A percentile compares a stretch with the other conserved stretches of the same genome.
phyloP scores from a whole-genome alignment of 2,888 invertebrate species.

The Epinotia brunnichana region DNA sequence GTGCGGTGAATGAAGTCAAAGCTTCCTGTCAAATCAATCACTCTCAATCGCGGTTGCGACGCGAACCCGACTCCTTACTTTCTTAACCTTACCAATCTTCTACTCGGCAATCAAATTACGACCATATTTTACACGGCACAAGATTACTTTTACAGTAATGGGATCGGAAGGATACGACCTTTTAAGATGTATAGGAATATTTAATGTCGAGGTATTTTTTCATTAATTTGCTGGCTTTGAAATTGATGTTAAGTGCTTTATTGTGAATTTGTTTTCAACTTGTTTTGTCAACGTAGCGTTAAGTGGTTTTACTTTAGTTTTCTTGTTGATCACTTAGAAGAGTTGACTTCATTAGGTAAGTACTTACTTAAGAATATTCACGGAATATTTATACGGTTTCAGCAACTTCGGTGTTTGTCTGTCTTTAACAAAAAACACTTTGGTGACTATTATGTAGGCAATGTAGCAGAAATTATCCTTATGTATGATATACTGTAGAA shows the following conservation, averaged over 20 bases:
- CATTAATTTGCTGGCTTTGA: constrained; percentile 29
- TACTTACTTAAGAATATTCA: no score
- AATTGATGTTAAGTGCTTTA: constrained; percentile 14
- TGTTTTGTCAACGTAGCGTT: neutral
- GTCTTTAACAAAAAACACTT: no score
- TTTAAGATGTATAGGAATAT: neutral
- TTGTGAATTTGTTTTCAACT: constrained; percentile 27
- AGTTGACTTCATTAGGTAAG: no score
- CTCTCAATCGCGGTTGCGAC: constrained; percentile 24
- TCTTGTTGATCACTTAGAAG: neutral
- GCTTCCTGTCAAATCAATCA: constrained; percentile 41
- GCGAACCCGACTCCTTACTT: constrained; percentile 2
- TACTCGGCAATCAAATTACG: neutral
- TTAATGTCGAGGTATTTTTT: constrained; percentile 22
- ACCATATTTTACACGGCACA: constrained; percentile 2
- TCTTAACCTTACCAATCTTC: constrained; percentile 1
- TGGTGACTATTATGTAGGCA: no score
- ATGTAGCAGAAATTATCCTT: no score
- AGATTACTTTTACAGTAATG: neutral
- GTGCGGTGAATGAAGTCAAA: constrained; percentile 33
- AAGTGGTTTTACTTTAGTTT: constrained; percentile 3
- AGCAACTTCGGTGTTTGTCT: no score
- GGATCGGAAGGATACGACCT: neutral
- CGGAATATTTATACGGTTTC: no score
- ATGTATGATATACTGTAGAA: no score